Base-by-base conservation (phyloP, 1,140 invertebrate genomes). In the Sycophila sp. region DNA sequence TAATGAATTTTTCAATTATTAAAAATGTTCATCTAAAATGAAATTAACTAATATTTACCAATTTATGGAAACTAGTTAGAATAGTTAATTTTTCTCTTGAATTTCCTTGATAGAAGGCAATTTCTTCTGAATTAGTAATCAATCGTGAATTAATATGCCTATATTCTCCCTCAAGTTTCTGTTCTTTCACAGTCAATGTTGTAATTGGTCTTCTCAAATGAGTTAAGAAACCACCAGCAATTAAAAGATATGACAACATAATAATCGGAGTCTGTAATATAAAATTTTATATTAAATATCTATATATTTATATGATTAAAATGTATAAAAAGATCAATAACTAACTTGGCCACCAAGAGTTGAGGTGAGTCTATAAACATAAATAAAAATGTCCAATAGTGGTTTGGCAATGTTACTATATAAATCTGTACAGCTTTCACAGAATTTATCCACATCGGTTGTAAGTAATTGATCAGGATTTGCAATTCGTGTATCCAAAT, bases 321-420 rank as follows among this genome's bases (percentile, higher is more conserved):
- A 4, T 1, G 47, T 17, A 32, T 19, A 5, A 47, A 34, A 22
- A 22, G 42, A 53, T 38, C 4, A 83, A 72, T 84, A 77, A 86
- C 88, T 77, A 81, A 93, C 93, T 82, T 91, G 84, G 42, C 89
- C 89, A 58, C 97, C 97, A 76, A 99, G 87, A 62, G 91, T 92
- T 11, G 92, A 90, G 1, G 96, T 95, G 36, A 99, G 87, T 78
- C 93, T 92, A 77, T 97, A 94, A 13, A 98, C 91, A 83, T 99
- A 99, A 73, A 99, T 94, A 40, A 93, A 87, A 45, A 99, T 98
- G 85, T 99, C 98, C 68, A 99, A 83, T 5, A 98, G 79, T 0
- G 98, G 98, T 87, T 99, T 99, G 74, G 95, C 95, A n/a, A 99
- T 90, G 85, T 99, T 98, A 51, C 96, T 97, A 86, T 99, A 99